Evolutionary conservation across 2,888 invertebrate genomes (phyloP).

Genomic region (Taphrorychus bicolor): DNA sequence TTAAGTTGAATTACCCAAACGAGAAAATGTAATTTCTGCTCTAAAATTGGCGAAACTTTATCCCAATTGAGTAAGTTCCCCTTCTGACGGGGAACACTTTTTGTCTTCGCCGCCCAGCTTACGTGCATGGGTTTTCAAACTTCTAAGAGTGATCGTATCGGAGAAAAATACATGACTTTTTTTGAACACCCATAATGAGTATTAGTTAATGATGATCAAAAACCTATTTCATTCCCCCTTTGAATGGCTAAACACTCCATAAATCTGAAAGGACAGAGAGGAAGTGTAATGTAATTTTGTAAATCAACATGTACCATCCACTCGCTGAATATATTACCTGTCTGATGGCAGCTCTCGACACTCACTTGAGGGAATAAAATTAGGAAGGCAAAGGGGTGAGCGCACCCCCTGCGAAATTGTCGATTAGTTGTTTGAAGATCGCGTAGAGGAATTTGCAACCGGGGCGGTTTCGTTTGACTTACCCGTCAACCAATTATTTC

Average conservation of each 20-base stretch:
- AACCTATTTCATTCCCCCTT: background rate
- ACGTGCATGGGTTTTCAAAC: conserved; percentile 4
- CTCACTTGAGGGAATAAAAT: conserved; percentile 35
- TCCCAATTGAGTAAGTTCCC: conserved; percentile 25
- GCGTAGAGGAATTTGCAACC: conserved; percentile 25
- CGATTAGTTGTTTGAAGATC: conserved; percentile 37
- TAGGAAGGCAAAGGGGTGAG: conserved; percentile 27
- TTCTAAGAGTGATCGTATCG: too few species aligned
- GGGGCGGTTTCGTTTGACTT: conserved; percentile 20
- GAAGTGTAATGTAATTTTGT: conserved; percentile 37
- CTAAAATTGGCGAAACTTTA: conserved; percentile 28
- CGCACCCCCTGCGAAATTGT: conserved; percentile 22
- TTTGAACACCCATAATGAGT: too few species aligned
- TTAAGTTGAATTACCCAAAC: conserved; percentile 23
- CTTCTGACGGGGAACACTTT: conserved; percentile 19
- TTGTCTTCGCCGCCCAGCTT: conserved; percentile 7
- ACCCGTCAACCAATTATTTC: background rate
- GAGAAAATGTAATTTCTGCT: conserved; percentile 28
- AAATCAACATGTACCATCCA: conserved; percentile 39
- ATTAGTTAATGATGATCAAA: too few species aligned
- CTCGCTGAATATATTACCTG: conserved; percentile 40
- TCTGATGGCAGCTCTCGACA: conserved; percentile 34
- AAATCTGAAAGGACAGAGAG: conserved; percentile 28
- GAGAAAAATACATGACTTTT: too few species aligned
- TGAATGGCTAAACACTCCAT: background rate